These are phyloP conservation scores for Catonia carolina DNA, from an alignment of 2,888 invertebrate species.

Conservation along the genomic window DNA sequence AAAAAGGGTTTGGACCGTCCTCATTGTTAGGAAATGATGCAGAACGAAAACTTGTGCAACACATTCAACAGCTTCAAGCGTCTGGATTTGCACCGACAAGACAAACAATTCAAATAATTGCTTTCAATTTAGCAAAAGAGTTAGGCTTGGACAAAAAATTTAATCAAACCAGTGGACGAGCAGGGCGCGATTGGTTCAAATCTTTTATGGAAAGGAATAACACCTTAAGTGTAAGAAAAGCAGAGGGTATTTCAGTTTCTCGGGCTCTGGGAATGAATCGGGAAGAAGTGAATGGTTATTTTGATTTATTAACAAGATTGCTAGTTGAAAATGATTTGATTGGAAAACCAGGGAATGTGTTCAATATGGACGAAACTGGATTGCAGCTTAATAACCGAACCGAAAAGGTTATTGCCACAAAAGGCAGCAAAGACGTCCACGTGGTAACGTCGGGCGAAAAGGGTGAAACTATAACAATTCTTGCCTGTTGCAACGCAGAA, in stretches of 20 bases:
- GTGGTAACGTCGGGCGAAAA: slow-evolving; percentile 12
- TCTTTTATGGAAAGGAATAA: slow-evolving; percentile 11
- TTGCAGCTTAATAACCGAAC: slow-evolving; percentile 11
- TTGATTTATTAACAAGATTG: slow-evolving; percentile 5
- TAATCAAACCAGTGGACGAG: slow-evolving; percentile 6
- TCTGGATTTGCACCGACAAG: slow-evolving; percentile 8
- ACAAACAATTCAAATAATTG: slow-evolving; percentile 3
- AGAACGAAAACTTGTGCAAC: slow-evolving; percentile 12
- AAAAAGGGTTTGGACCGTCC: background rate
- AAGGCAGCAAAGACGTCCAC: slow-evolving; percentile 4
- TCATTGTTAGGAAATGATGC: slow-evolving; percentile 9
- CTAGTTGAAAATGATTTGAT: background rate
- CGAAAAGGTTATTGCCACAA: slow-evolving; percentile 9
- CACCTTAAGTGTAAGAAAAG: background rate
- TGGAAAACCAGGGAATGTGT: too few species aligned
- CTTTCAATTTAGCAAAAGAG: slow-evolving; percentile 13
- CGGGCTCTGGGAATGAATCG: slow-evolving; percentile 9
- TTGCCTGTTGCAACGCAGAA: slow-evolving; percentile 15
- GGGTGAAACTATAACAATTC: slow-evolving; percentile 12
- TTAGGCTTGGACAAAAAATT: slow-evolving; percentile 10
- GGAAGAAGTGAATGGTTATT: background rate
- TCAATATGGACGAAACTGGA: too few species aligned
- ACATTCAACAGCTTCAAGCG: slow-evolving; percentile 13
- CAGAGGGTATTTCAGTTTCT: slow-evolving; percentile 13
- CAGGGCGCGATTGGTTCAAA: slow-evolving; percentile 11